phyloP scores from a whole-genome alignment of 2,888 invertebrate species.

The Lepas anatifera region DNA sequence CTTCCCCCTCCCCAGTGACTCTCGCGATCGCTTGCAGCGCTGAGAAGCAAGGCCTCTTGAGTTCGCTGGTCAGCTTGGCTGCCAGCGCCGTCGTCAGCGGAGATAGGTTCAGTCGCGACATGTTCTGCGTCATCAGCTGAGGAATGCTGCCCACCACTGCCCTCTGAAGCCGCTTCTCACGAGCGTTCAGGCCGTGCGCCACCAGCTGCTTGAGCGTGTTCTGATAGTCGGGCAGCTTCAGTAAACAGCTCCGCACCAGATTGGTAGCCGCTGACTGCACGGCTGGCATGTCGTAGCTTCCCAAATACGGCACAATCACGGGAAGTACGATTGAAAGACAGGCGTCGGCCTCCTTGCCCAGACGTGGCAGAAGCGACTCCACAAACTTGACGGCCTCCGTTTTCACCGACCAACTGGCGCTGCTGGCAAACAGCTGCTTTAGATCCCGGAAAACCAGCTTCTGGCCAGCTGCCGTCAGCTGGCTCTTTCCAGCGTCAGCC shows the following conservation, averaged over 20 bases:
- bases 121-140: constrained; percentile 36
- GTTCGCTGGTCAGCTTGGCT: constrained; percentile 27
- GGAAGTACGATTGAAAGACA: constrained; percentile 49
- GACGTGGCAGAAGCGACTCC: constrained; percentile 61
- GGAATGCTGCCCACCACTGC: constrained; percentile 35
- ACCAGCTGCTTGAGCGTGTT: constrained; percentile 33
- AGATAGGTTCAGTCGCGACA: constrained; percentile 32
- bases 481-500: background rate
- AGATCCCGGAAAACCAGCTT: constrained; percentile 12
- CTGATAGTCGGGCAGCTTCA: constrained; percentile 34
- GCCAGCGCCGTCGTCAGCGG: constrained; percentile 26
- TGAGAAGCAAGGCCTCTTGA: constrained; percentile 29
- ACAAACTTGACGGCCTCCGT: constrained; percentile 68
- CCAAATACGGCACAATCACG: constrained; percentile 62
- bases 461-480: background rate
- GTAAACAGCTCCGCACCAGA: constrained; percentile 37
- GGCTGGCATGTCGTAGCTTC: constrained; percentile 34
- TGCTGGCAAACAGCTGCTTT: background rate
- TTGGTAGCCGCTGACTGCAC: constrained; percentile 32
- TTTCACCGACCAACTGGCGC: constrained; percentile 63
- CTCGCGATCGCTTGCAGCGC: constrained; percentile 34
- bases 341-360: constrained; percentile 53
- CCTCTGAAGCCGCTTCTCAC: constrained; percentile 27
- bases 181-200: constrained; percentile 34
- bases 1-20: constrained; percentile 33